Percentiles rank a stretch among this genome's conserved stretches.
phyloP scores from a whole-genome alignment of 2,888 invertebrate genomes.

The Clostera curtula region DNA sequence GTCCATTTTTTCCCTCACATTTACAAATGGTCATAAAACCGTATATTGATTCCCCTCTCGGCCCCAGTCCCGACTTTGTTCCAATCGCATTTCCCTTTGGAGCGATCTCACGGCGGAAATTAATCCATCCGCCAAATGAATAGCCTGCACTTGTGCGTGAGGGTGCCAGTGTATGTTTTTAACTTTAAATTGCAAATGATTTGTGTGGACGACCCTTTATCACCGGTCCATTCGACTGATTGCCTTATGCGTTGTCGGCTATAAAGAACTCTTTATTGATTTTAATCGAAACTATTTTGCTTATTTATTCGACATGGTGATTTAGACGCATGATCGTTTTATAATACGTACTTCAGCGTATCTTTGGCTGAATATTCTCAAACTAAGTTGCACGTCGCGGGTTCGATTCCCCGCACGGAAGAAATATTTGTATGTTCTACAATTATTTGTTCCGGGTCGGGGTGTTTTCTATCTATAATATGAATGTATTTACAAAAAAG shows the following conservation, averaged over 20 bases:
- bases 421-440: no score
- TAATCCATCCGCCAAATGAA: constrained; percentile 72
- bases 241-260: not conserved
- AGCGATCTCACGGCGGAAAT: constrained; percentile 70
- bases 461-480: no score
- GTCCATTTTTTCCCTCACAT: constrained; percentile 40
- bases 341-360: no score
- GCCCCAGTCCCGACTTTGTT: constrained; percentile 51
- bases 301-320: no score
- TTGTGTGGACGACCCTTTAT: constrained; percentile 8
- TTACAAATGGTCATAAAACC: constrained; percentile 52
- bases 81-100: constrained; percentile 70
- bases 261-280: no score
- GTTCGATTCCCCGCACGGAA: no score
- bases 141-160: constrained; percentile 67
- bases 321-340: no score
- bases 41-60: constrained; percentile 46
- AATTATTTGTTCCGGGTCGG: no score
- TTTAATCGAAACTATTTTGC: no score
- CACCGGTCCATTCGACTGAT: constrained; percentile 2
- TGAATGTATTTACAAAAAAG: no score
- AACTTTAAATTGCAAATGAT: constrained; percentile 25
- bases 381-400: no score
- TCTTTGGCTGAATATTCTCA: no score
- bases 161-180: constrained; percentile 41